Conservation (phyloP, 2,888 invertebrate genomes). For the Kryphioiulus occultus region DNA sequence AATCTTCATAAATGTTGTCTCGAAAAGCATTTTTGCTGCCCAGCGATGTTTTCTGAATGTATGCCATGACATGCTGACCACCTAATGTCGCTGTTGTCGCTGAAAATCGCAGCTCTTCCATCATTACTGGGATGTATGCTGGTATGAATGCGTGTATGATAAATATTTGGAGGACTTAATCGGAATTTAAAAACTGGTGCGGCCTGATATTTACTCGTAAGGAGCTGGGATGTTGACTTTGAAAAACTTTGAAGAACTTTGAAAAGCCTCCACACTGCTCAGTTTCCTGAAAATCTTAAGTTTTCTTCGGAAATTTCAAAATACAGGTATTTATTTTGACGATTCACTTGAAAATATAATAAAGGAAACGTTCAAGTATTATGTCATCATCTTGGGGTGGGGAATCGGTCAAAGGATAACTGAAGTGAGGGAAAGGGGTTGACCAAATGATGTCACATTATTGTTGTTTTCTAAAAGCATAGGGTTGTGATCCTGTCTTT, state of each 20-base stretch:
- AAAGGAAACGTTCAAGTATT: no score
- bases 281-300: no score
- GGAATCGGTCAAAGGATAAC: no score
- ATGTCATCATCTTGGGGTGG: no score
- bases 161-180: neutral
- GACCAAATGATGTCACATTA: no score
- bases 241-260: neutral
- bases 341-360: no score
- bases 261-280: no score
- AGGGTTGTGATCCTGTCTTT: no score
- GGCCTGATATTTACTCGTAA: neutral
- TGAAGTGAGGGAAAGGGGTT: no score
- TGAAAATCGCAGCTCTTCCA: conserved; percentile 47
- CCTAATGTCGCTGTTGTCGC: conserved; percentile 46
- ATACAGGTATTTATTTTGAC: no score
- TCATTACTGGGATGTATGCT: conserved; percentile 39
- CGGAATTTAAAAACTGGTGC: neutral
- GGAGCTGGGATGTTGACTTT: neutral
- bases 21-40: conserved; percentile 32
- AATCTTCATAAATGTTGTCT: conserved; percentile 37
- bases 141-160: neutral
- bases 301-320: no score
- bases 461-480: no score
- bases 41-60: conserved; percentile 42
- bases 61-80: conserved; percentile 43